Percentiles rank a stretch among this genome's conserved stretches.
Evolutionary conservation across 2,888 invertebrate genomes (phyloP).

Genomic region (Petrolisthes cinctipes): DNA sequence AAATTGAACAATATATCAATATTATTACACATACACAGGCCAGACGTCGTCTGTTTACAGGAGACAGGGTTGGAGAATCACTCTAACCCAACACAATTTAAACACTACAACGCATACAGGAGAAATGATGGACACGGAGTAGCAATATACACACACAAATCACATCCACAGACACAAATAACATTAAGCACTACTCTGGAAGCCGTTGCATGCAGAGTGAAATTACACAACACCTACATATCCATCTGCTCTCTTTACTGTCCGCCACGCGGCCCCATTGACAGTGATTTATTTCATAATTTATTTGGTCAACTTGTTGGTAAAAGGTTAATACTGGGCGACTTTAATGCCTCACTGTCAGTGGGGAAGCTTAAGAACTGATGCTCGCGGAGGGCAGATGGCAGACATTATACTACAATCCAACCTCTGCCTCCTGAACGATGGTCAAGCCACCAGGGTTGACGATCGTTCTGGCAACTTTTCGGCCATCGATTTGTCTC

Average conservation of each 20-base stretch:
- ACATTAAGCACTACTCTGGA: background rate
- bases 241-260: background rate
- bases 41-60: background rate
- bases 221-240: background rate
- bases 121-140: background rate
- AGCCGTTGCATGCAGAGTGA: background rate
- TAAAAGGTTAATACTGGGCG: background rate
- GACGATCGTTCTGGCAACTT: conserved; percentile 5
- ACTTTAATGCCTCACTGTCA: conserved; percentile 3
- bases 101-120: conserved; percentile 1
- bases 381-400: background rate
- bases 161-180: background rate
- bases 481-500: background rate
- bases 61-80: background rate
- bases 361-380: background rate
- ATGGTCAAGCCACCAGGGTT: background rate
- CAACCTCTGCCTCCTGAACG: background rate
- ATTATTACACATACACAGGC: background rate
- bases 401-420: background rate
- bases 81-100: background rate
- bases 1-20: background rate
- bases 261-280: background rate
- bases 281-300: background rate
- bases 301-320: background rate
- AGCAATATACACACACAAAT: conserved; percentile 6